These are phyloP conservation scores for Darevskia mixta DNA, from an alignment of 2,797 vertebrate species.

Conservation along the genomic window DNA sequence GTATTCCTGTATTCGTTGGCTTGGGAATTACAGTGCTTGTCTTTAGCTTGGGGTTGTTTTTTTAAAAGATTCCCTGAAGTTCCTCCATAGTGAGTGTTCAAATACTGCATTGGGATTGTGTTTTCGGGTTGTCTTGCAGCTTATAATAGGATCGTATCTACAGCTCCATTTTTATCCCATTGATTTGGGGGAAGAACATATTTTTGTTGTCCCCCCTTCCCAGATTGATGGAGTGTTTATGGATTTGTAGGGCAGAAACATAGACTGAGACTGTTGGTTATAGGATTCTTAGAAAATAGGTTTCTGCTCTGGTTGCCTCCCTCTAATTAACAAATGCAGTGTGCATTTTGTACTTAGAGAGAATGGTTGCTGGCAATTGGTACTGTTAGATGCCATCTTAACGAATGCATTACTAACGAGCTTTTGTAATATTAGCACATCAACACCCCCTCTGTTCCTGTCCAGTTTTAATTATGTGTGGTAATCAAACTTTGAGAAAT, in stretches of 20 bases:
- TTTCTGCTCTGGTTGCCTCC: not conserved
- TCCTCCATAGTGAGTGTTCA: not conserved
- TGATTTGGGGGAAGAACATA: conserved; percentile 13
- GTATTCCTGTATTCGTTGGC: not conserved
- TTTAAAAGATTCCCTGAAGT: not conserved
- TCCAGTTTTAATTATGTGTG: conserved; percentile 49
- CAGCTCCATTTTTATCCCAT: not conserved
- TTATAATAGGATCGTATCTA: not conserved
- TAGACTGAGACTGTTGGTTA: not conserved
- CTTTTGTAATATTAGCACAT: conserved; percentile 46
- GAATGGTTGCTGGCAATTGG: conserved; percentile 52
- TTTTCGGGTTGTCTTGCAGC: not conserved
- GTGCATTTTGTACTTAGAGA: not conserved
- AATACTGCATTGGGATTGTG: not conserved
- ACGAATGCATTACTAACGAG: conserved; percentile 1
- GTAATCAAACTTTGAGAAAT: conserved; percentile 28
- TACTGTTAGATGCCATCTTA: conserved; percentile 34
- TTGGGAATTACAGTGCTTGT: not conserved
- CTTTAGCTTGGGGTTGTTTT: not conserved
- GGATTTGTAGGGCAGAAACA: not conserved
- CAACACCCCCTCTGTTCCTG: conserved; percentile 49
- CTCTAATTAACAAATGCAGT: not conserved
- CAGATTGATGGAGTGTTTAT: accelerated
- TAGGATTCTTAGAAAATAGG: not conserved
- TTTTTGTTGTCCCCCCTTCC: not conserved